phyloP scores from a whole-genome alignment of 2,113 vertebrate genomes.

The Campylorhamphus procurvoides region DNA sequence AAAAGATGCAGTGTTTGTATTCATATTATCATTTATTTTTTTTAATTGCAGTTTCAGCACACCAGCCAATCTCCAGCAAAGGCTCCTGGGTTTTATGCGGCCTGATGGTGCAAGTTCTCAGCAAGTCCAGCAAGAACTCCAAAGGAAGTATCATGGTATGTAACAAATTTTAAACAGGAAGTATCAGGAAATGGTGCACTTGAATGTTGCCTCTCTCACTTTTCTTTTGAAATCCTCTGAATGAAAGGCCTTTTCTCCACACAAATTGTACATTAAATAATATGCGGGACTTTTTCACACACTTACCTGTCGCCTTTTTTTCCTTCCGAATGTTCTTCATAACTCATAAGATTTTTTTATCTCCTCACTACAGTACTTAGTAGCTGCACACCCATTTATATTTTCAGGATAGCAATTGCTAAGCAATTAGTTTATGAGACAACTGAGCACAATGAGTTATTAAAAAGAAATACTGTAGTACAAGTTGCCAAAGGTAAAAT shows the following conservation, averaged over 20 bases:
- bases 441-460: not conserved
- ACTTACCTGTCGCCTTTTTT: not conserved
- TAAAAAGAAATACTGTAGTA: not conserved
- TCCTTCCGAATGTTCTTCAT: not conserved
- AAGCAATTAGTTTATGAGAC: not conserved
- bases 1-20: not conserved
- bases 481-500: not conserved
- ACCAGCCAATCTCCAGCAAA: conserved; percentile 89
- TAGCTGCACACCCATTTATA: not conserved
- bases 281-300: not conserved
- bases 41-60: conserved; percentile 79
- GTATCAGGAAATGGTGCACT: not conserved
- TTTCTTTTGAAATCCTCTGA: not conserved
- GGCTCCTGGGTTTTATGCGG: conserved; percentile 89
- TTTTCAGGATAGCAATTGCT: not conserved
- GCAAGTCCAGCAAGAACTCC: conserved; percentile 95
- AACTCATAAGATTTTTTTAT: not conserved
- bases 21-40: not conserved
- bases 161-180: not conserved
- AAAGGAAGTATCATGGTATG: conserved; percentile 93
- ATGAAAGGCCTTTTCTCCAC: not conserved
- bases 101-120: conserved; percentile 90
- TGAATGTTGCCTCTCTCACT: not conserved
- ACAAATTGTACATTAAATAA: not conserved
- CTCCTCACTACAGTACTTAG: not conserved